phyloP scores from a whole-genome alignment of 2,888 invertebrate species.

The Rotaria macrura region DNA sequence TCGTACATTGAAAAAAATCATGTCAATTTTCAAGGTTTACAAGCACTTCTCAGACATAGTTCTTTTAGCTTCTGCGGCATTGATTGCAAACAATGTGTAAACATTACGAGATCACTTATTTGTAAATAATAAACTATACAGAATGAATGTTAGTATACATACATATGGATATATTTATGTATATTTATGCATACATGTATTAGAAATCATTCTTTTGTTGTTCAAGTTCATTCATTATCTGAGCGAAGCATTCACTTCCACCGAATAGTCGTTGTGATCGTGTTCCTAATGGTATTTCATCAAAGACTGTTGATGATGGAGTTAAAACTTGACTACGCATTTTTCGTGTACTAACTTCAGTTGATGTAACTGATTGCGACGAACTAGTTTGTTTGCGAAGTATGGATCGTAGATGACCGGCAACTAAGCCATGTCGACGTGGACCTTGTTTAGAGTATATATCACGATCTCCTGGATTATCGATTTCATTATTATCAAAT shows the following conservation, averaged over 20 bases:
- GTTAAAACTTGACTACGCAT: neutral
- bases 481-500: neutral
- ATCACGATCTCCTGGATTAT: neutral
- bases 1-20: neutral
- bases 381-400: neutral
- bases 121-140: no score
- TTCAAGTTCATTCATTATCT: conserved; percentile 20
- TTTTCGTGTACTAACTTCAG: neutral
- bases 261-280: neutral
- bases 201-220: neutral
- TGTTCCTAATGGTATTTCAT: neutral
- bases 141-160: no score
- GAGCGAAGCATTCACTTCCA: conserved; percentile 17
- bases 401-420: neutral
- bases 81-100: no score
- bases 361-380: neutral
- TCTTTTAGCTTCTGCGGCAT: neutral
- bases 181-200: no score
- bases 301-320: neutral
- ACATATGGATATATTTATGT: no score
- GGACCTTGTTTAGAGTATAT: neutral
- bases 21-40: neutral
- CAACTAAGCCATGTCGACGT: neutral
- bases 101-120: no score
- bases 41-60: neutral